Conservation (phyloP, 2,888 invertebrate species). For the Leucozona laternaria region DNA sequence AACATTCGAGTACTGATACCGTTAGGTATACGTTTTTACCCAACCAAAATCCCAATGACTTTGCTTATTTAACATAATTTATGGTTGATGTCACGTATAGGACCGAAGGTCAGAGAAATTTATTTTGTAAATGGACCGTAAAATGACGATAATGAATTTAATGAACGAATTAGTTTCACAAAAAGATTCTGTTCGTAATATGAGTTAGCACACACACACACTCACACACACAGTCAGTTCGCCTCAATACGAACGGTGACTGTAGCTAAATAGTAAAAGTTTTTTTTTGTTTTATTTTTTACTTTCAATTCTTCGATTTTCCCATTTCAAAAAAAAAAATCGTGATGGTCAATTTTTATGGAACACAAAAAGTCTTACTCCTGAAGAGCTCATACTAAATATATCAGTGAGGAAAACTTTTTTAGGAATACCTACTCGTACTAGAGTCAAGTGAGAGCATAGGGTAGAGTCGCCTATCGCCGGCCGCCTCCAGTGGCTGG, state of each 20-base stretch:
- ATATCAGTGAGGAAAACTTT: background rate
- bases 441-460: background rate
- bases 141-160: conserved; percentile 72
- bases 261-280: background rate
- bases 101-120: conserved; percentile 56
- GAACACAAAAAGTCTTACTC: conserved; percentile 4
- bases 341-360: conserved; percentile 9
- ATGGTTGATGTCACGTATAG: conserved; percentile 69
- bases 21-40: conserved; percentile 15
- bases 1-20: conserved; percentile 15
- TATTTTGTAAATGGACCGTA: conserved; percentile 69
- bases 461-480: too few species aligned
- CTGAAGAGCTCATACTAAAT: background rate
- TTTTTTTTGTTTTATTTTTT: background rate
- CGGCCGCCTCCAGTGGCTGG: too few species aligned
- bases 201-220: background rate
- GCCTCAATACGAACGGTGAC: conserved; percentile 9
- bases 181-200: conserved; percentile 46
- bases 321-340: background rate
- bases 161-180: conserved; percentile 59
- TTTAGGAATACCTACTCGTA: background rate
- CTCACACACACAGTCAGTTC: background rate
- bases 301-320: conserved; percentile 1
- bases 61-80: conserved; percentile 73
- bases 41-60: conserved; percentile 58